Evolutionary conservation across 1,140 invertebrate genomes (phyloP), one percentile per base, ranked within the genome.

Genomic region (Polyergus mexicanus): DNA sequence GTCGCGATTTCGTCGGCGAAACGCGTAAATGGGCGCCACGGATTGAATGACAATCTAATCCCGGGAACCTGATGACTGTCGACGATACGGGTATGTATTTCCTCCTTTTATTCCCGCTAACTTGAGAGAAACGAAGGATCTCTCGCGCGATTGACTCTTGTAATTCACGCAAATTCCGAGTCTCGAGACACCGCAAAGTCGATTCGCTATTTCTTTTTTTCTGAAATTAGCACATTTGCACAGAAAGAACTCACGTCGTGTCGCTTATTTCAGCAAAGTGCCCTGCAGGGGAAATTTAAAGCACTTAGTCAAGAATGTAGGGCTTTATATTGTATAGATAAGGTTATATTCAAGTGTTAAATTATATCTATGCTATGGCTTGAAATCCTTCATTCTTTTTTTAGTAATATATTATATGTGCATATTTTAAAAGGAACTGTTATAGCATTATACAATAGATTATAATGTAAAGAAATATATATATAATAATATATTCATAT

Each of bases 81-180:
- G 78, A 47, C 78, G 35, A 83, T 28, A 83, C 78, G 51, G 66
- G 78, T 83, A 35, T 35, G 68, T 32, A 83, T 83, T 2, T 1
- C n/a, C 35, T 16, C 35, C 10, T 22, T 56, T 58, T 35, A 32
- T 28, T 13, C 13, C 6, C 3, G 69, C 25, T 41, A 16, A 19
- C 47, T 25, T 5, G 65, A 63, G 35, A 51, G 16, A 25, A 32
- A 19, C 16, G 7, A 51, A 19, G 16, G 47, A 35, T 72, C n/a
- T 72, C 68, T 16, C 10, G 28, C 8, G 47, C n/a, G 19, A 71
- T 44, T 22, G 0, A 13, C 41, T 4, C 32, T 32, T 32, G 32
- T 32, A 32, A 32, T 32, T 32, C 32, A 32, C 38, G n/a, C 58
- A 11, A n/a, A 4, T 38, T 60, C 32, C 11, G 19, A n/a, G n/a